phyloP scores from a whole-genome alignment of 2,888 invertebrate species.

The Eupsilia transversa region DNA sequence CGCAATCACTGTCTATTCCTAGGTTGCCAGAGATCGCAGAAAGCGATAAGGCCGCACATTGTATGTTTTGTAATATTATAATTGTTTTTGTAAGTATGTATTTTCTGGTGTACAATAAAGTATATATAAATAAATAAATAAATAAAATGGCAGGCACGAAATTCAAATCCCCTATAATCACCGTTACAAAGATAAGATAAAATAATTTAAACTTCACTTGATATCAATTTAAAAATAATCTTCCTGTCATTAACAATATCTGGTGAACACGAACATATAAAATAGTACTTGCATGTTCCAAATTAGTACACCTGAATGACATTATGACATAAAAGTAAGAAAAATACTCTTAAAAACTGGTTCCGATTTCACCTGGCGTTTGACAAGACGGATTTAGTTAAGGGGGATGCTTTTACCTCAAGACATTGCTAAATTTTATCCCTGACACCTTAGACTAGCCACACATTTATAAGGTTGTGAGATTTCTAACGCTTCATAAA shows the following conservation, averaged over 20 bases:
- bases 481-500: too few relatives aligned
- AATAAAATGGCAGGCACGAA: background rate
- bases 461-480: too few relatives aligned
- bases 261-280: background rate
- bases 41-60: too few relatives aligned
- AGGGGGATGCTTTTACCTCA: background rate
- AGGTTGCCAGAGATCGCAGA: too few relatives aligned
- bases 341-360: conserved; percentile 14
- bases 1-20: too few relatives aligned
- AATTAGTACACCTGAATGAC: conserved; percentile 33
- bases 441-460: too few relatives aligned
- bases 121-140: too few relatives aligned
- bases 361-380: conserved; percentile 40
- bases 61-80: too few relatives aligned
- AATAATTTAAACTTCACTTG: background rate
- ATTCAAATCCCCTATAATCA: background rate
- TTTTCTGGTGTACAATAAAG: too few relatives aligned
- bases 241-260: conserved; percentile 4
- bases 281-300: background rate
- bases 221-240: conserved; percentile 22
- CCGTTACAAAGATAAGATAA: conserved; percentile 30
- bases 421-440: background rate
- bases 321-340: conserved; percentile 10
- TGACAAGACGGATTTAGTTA: conserved; percentile 16
- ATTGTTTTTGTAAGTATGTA: too few relatives aligned